Evolutionary conservation across 2,113 vertebrate species (phyloP), one percentile per base, ranked within the genome.

Genomic region (Ammospiza caudacuta): DNA sequence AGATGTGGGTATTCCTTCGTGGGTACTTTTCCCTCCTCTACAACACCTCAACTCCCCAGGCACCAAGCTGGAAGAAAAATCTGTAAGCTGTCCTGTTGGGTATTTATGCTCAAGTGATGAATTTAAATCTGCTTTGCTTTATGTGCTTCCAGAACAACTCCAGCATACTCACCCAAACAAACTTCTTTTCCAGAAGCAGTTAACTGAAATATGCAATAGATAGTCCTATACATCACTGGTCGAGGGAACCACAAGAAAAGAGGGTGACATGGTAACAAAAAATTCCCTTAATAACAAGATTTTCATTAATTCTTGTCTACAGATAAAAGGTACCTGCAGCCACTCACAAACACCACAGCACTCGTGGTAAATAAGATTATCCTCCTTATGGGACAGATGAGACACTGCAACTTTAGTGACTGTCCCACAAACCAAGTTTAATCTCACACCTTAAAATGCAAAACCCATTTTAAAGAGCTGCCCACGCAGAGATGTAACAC

Each of bases 401-500:
- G 69, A 66, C 62, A 54, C 41, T 61, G 29, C n/a, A 89, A 43
- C 41, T 43, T 43, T 15, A 43, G 43, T n/a, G 73, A n/a, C 55
- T 49, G 77, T 61, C 66, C 77, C 81, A 64, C 17, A 67, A 73
- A 94, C 27, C 24, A 37, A 82, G 69, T 17, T 25, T 31, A 44
- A 6, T 6, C 46, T n/a, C 51, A 31, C 27, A 31, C 4, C 31
- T 35, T 13, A 3, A 80, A 82, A 54, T 23, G 43, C 16, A 33
- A 83, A 51, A 12, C 1, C 17, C 33, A 31, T 44, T 80, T 82
- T 12, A 28, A 78, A 47, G 9, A 72, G 33, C 62, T 68, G 49
- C 37, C 51, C 61, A 24, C 0, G 3, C 24, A 69, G 51, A 47
- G 15, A 51, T 0, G 0, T 5, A 51, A 47, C 27, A 46, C 12